Base-by-base conservation (phyloP, 1,140 invertebrate species). In the Tyrophagus putrescentiae region DNA sequence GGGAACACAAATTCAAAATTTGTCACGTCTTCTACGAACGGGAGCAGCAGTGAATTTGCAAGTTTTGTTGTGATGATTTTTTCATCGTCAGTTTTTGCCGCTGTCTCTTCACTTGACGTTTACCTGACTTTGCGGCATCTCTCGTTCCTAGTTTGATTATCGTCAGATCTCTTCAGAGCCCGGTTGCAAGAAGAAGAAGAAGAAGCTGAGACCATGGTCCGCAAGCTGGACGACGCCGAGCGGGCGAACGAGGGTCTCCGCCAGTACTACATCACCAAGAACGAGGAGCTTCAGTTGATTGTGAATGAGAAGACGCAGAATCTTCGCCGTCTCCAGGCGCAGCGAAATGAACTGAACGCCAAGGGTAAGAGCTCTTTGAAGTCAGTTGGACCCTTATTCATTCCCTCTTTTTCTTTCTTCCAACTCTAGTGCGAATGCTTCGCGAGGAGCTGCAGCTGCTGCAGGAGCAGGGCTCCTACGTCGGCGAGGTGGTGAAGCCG, bases 401-500 rank as follows among this genome's bases (percentile, higher is more conserved):
- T 64, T 57, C 16, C 41, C 50, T 27, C 31, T 57, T 34, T 57
- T 52, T 60, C 32, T 42, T 36, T 63, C 21, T 16, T 69, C 36
- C 36, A 28, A 33, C 62, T 66, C 25, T 68, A 91, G 94, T 99
- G 29, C 83, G 95, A 48, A 92, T 98, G 87, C 73, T 99, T 32
- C 80, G 95, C 16, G 96, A 99, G 73, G 96, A 99, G 70, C 75
- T 99, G 0, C 94, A 98, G 73, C 77, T 98, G 11, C 76, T 99
- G 11, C 96, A 99, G 75, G 96, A 99, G 70, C 96, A 99, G 76
- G 96, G 96, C 9, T 97, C 92, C 11, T 98, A 99, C 75, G 96
- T 99, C 4, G 96, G 96, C 11, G 96, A 99, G 77, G 95, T 99
- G 29, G 92, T 98, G 0, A 98, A 99, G 72, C 91, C 92, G 0